Evolutionary conservation across 2,888 invertebrate species (phyloP).

Genomic region (Temnothorax rugatulus): DNA sequence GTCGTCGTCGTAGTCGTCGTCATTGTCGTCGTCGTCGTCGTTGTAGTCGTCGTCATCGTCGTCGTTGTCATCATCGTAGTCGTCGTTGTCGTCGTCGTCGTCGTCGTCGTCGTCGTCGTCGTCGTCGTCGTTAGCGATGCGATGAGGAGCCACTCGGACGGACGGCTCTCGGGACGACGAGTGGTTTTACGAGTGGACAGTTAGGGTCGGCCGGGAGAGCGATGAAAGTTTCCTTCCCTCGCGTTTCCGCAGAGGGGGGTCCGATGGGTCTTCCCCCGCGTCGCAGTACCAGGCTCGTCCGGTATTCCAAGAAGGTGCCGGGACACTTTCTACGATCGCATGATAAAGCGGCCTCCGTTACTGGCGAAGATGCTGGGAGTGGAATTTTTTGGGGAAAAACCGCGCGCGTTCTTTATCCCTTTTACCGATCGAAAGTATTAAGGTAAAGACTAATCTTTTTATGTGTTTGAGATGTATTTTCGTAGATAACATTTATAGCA

Average conservation of each 20-base stretch:
- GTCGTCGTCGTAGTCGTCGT: conserved; percentile 66
- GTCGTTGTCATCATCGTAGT: conserved; percentile 57
- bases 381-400: conserved; percentile 24
- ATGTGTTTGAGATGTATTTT: background rate
- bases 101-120: conserved; percentile 59
- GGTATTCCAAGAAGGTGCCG: conserved; percentile 51
- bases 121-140: conserved; percentile 73
- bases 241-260: conserved; percentile 64
- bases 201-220: conserved; percentile 65
- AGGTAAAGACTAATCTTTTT: background rate
- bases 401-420: background rate
- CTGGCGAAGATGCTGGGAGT: conserved; percentile 5
- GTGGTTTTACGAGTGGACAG: conserved; percentile 72
- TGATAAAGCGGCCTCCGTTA: conserved; percentile 69
- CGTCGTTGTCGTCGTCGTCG: too few species aligned
- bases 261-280: conserved; percentile 31
- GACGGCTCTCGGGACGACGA: conserved; percentile 53
- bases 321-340: conserved; percentile 70
- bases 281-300: conserved; percentile 11
- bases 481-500: background rate
- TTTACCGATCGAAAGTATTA: conserved; percentile 17
- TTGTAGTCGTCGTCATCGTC: conserved; percentile 13
- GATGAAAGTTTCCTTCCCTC: conserved; percentile 66
- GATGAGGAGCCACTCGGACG: conserved; percentile 56
- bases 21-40: background rate